Evolutionary conservation across 2,888 invertebrate genomes (phyloP).

Genomic region (Plebejus argus): DNA sequence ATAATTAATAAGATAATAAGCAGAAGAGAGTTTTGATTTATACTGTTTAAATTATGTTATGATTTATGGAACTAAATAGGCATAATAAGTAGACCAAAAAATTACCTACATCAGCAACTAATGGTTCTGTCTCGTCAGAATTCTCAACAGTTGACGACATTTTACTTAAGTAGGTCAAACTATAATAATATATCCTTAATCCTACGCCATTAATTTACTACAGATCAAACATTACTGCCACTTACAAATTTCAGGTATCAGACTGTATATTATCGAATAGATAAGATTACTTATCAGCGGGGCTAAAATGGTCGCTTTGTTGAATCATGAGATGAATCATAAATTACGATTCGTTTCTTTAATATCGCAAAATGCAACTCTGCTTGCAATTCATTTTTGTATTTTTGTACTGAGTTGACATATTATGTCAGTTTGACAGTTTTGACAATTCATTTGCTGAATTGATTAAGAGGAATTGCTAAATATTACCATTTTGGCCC

Average conservation of each 20-base stretch:
- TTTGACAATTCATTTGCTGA: no score
- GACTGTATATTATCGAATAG: background rate
- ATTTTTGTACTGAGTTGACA: no score
- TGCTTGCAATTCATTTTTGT: no score
- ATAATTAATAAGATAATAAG: no score
- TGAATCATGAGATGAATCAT: no score
- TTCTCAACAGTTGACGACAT: conserved; percentile 44
- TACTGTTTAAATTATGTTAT: background rate
- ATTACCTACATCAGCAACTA: conserved; percentile 59
- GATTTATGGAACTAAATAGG: background rate
- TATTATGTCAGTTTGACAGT: no score
- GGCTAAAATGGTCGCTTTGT: no score
- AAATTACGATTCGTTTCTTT: no score
- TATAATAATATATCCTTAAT: background rate
- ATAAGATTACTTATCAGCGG: background rate
- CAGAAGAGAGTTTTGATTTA: background rate
- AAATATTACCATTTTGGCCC: no score
- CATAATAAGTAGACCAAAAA: conserved; percentile 22
- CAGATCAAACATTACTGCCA: background rate
- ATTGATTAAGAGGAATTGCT: no score
- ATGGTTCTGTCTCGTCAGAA: conserved; percentile 51
- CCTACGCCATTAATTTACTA: background rate
- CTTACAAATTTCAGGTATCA: background rate
- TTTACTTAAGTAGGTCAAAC: background rate
- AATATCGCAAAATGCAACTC: no score